Evolutionary conservation across 1,140 invertebrate species (phyloP).

Genomic region (Limonius californicus): DNA sequence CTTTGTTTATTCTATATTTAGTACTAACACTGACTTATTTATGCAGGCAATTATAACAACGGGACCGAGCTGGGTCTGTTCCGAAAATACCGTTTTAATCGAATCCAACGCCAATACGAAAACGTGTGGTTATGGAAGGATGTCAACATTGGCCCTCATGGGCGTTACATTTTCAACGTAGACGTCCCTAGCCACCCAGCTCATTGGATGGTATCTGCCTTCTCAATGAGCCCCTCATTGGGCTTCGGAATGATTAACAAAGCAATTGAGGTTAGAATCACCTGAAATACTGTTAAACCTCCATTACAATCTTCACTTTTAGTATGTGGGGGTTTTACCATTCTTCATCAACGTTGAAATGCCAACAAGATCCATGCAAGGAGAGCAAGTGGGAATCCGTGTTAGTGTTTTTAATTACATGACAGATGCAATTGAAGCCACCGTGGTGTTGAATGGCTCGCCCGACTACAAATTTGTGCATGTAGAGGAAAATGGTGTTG

Average conservation of each 20-base stretch:
- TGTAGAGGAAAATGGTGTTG: conserved; percentile 86
- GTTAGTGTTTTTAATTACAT: conserved; percentile 94
- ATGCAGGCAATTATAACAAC: conserved; percentile 53
- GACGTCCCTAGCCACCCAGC: conserved; percentile 83
- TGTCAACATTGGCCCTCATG: conserved; percentile 89
- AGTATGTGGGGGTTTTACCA: conserved; percentile 79
- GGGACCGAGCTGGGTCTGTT: conserved; percentile 65
- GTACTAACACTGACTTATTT: background rate
- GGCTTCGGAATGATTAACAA: conserved; percentile 83
- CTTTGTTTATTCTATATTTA: background rate
- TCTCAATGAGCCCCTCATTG: conserved; percentile 78
- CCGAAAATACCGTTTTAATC: conserved; percentile 79
- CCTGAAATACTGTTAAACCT: background rate
- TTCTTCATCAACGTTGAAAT: conserved; percentile 96
- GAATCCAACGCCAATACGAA: conserved; percentile 84
- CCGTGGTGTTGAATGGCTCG: conserved; percentile 82
- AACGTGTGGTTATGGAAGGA: conserved; percentile 94
- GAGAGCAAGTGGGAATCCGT: conserved; percentile 90
- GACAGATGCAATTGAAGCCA: conserved; percentile 75
- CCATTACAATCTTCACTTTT: conserved; percentile 21
- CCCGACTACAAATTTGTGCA: conserved; percentile 91
- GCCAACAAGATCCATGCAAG: conserved; percentile 75
- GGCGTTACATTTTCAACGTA: conserved; percentile 78
- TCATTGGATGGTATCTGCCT: conserved; percentile 89
- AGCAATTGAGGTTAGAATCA: conserved; percentile 63